phyloP scores from a whole-genome alignment of 1,140 invertebrate species.

The Rhyzopertha dominica region DNA sequence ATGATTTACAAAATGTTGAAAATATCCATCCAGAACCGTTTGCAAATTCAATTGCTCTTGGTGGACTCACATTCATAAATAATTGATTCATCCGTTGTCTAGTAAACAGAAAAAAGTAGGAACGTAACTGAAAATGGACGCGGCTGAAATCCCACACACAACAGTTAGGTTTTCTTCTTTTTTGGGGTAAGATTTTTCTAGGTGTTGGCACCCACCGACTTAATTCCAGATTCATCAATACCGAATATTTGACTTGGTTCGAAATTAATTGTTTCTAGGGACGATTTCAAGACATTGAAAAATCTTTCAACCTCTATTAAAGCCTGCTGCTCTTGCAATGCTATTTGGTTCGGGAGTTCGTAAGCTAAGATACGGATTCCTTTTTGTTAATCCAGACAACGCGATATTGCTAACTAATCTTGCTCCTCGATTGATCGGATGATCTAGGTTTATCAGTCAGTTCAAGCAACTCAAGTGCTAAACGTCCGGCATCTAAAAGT shows the following conservation, averaged over 20 bases:
- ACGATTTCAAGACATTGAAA: too few species aligned
- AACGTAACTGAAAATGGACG: conserved; percentile 6
- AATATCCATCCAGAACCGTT: conserved; percentile 13
- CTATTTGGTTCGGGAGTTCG: conserved; percentile 33
- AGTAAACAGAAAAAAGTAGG: conserved; percentile 9
- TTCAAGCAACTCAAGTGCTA: conserved; percentile 26
- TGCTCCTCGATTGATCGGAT: conserved; percentile 30
- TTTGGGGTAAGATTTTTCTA: conserved; percentile 42
- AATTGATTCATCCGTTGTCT: conserved; percentile 1
- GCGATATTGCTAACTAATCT: conserved; percentile 32
- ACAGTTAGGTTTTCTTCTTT: conserved; percentile 43
- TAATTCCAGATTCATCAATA: conserved; percentile 46
- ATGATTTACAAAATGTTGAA: neutral
- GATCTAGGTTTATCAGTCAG: conserved; percentile 27
- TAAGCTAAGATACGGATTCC: conserved; percentile 30
- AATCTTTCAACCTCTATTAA: conserved; percentile 37
- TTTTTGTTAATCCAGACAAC: conserved; percentile 28
- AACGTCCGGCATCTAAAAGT: conserved; percentile 13
- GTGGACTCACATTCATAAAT: conserved; percentile 6
- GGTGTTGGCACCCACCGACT: conserved; percentile 43
- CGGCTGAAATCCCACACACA: too few species aligned
- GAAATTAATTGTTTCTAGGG: too few species aligned
- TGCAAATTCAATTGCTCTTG: conserved; percentile 8
- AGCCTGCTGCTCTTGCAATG: conserved; percentile 30
- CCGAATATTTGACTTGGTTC: conserved; percentile 44